Evolutionary conservation across 2,113 vertebrate genomes (phyloP).

Genomic region (Catharus bicknelli): DNA sequence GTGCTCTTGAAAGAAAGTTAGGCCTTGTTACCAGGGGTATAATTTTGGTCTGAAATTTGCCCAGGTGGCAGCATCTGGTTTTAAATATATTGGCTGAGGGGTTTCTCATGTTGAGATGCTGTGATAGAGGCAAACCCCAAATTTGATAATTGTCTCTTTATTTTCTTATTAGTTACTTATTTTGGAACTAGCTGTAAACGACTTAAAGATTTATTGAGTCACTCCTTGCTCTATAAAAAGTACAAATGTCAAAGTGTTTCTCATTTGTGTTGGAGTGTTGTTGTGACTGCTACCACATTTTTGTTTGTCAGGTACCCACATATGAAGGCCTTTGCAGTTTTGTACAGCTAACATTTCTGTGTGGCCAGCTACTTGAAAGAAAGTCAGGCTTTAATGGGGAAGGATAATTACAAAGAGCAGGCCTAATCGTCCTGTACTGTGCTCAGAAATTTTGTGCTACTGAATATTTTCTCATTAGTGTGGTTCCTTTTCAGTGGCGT

Average conservation of each 20-base stretch:
- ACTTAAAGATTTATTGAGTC: background rate
- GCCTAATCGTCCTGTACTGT: background rate
- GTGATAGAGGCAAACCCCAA: background rate
- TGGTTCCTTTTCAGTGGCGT: background rate
- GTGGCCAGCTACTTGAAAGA: background rate
- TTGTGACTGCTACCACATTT: background rate
- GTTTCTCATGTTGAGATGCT: background rate
- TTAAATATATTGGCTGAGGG: background rate
- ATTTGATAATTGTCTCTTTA: background rate
- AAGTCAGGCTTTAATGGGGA: background rate
- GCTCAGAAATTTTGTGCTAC: background rate
- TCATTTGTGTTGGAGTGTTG: background rate
- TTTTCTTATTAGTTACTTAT: background rate
- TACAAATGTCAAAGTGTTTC: slow-evolving; percentile 15
- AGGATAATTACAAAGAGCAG: background rate
- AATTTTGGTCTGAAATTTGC: background rate
- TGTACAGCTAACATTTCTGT: background rate
- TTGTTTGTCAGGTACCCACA: background rate
- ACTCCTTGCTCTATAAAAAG: background rate
- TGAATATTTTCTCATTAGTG: background rate
- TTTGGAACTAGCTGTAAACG: background rate
- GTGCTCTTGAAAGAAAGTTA: background rate
- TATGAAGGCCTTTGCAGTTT: background rate
- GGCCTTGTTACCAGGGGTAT: background rate
- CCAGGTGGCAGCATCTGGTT: background rate